Evolutionary conservation across 92 coral and sea anemone genomes (phyloP).

Genomic region (Epizoanthus ramosus): DNA sequence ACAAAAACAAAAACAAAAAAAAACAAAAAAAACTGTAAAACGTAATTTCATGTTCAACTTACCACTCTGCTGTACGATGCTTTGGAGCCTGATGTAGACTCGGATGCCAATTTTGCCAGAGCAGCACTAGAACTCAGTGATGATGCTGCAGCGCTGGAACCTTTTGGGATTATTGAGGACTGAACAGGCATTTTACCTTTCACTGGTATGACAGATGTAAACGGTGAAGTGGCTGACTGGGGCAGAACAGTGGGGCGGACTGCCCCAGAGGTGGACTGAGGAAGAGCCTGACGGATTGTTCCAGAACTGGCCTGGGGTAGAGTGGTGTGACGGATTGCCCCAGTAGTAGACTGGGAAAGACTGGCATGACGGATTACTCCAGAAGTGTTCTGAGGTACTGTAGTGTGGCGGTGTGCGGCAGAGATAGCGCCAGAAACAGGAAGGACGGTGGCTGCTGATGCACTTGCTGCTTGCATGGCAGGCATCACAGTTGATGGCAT

Average conservation of each 20-base stretch:
- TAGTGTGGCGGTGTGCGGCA: conserved; percentile 13
- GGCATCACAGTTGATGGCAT: conserved; percentile 50
- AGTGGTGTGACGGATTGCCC: conserved; percentile 25
- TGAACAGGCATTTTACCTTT: conserved; percentile 61
- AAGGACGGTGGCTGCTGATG: conserved; percentile 24
- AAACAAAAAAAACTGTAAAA: too few relatives aligned
- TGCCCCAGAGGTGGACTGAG: conserved; percentile 66
- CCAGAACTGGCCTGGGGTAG: conserved; percentile 45
- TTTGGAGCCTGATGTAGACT: conserved; percentile 18
- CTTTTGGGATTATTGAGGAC: conserved; percentile 29
- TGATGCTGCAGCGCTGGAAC: conserved; percentile 40
- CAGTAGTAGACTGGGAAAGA: conserved; percentile 21
- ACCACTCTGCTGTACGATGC: conserved; percentile 36
- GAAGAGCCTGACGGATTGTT: conserved; percentile 68
- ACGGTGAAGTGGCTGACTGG: conserved; percentile 81
- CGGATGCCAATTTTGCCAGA: conserved; percentile 24
- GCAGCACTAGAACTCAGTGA: conserved; percentile 37
- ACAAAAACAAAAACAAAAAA: too few relatives aligned
- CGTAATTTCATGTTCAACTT: not conserved
- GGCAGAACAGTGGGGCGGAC: conserved; percentile 70
- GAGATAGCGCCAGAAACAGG: conserved; percentile 31
- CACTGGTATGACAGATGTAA: conserved; percentile 74
- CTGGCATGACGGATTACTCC: conserved; percentile 27
- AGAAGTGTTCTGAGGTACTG: conserved; percentile 23
- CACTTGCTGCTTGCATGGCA: conserved; percentile 53